A percentile compares a stretch with the other conserved stretches of the same genome.
Evolutionary conservation across 2,113 vertebrate species (phyloP).

Genomic region (Dunckerocampus dactyliophorus): DNA sequence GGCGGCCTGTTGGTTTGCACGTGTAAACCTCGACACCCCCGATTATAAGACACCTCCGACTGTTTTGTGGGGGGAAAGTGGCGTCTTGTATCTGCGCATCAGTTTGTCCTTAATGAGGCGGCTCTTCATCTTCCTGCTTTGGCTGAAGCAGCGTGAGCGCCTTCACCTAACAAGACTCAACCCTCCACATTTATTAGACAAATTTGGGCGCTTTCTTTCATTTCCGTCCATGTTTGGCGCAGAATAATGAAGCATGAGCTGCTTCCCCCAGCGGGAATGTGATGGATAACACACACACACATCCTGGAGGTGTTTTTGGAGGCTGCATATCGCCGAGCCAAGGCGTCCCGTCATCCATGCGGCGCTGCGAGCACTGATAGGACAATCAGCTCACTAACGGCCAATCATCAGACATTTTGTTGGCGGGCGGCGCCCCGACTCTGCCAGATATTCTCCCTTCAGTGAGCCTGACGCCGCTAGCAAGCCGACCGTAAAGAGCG

Average conservation of each 20-base stretch:
- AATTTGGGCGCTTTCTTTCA: neutral
- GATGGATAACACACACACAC: slow-evolving; percentile 45
- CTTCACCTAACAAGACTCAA: slow-evolving; percentile 43
- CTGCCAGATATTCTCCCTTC: slow-evolving; percentile 61
- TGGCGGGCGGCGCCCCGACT: slow-evolving; percentile 55
- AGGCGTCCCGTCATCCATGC: slow-evolving; percentile 54
- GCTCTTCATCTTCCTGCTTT: slow-evolving; percentile 43
- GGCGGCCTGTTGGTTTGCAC: too few species aligned
- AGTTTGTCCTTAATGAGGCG: slow-evolving; percentile 20
- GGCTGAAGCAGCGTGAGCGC: slow-evolving; percentile 21
- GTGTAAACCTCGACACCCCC: too few species aligned
- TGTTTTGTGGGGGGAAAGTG: neutral
- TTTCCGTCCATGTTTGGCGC: slow-evolving; percentile 50
- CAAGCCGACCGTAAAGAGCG: slow-evolving; percentile 58
- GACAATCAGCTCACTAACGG: slow-evolving; percentile 60
- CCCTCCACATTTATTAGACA: too few species aligned
- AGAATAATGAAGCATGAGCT: slow-evolving; percentile 61
- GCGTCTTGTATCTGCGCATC: neutral
- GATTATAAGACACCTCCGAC: too few species aligned
- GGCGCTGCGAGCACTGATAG: slow-evolving; percentile 56
- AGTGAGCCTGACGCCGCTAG: slow-evolving; percentile 47
- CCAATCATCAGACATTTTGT: slow-evolving; percentile 64
- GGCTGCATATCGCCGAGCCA: slow-evolving; percentile 55
- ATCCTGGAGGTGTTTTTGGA: slow-evolving; percentile 60
- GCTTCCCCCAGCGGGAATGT: slow-evolving; percentile 48